Conservation (phyloP, 2,113 vertebrate species). For the Dermatemys mawii region DNA sequence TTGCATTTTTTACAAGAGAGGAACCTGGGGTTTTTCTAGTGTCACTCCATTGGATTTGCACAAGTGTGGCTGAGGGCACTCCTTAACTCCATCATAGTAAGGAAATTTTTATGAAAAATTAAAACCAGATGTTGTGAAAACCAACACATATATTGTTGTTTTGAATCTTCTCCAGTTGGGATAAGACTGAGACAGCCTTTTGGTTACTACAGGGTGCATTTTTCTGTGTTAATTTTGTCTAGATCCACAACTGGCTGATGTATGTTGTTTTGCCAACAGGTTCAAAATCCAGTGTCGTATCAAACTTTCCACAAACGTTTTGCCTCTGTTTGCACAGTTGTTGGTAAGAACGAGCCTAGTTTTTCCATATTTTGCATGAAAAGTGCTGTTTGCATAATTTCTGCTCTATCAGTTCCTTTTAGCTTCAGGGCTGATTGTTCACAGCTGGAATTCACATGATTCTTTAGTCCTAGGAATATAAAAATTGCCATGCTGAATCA, state of each 20-base stretch:
- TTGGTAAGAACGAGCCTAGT: slow-evolving; percentile 79
- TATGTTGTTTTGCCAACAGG: slow-evolving; percentile 67
- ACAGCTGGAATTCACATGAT: background rate
- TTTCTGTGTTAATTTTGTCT: background rate
- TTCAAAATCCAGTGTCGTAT: slow-evolving; percentile 78
- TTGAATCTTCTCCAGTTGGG: background rate
- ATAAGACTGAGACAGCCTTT: background rate
- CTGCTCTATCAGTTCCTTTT: fast-evolving
- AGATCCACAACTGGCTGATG: background rate
- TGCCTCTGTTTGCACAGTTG: slow-evolving; percentile 70
- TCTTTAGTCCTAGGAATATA: background rate
- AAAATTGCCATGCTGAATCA: background rate
- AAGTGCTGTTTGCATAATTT: background rate
- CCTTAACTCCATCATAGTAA: background rate
- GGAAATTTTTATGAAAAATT: too few relatives aligned
- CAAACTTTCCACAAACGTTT: slow-evolving; percentile 57
- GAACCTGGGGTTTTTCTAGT: background rate
- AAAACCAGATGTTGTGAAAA: background rate
- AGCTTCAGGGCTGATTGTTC: background rate
- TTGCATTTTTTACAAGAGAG: background rate
- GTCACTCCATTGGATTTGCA: background rate
- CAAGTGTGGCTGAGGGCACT: background rate
- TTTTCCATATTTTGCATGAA: background rate
- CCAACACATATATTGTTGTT: too few relatives aligned
- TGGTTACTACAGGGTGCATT: background rate